Conservation (phyloP, 2,797 vertebrate genomes). For the Sandelia bainsii region DNA sequence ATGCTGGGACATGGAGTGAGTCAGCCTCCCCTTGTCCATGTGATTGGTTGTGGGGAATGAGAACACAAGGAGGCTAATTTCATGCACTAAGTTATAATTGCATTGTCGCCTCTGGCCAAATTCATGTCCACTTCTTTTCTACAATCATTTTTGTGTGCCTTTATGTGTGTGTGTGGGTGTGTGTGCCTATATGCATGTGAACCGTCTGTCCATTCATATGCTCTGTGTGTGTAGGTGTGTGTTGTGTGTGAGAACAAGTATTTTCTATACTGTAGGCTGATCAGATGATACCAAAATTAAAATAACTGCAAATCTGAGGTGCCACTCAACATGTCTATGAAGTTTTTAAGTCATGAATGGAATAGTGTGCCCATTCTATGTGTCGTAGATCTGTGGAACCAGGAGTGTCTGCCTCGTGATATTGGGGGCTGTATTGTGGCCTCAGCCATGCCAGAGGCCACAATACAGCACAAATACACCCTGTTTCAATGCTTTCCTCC, state of each 20-base stretch:
- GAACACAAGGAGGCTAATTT: conserved; percentile 95
- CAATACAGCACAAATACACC: conserved; percentile 81
- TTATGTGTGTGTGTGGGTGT: conserved; percentile 11
- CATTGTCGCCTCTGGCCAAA: conserved; percentile 90
- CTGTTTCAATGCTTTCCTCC: conserved; percentile 74
- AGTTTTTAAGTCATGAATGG: conserved; percentile 24
- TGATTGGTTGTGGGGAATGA: conserved; percentile 93
- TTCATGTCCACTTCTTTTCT: conserved; percentile 83
- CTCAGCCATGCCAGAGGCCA: conserved; percentile 78
- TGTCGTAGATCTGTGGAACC: conserved; percentile 48
- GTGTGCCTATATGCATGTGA: conserved; percentile 14
- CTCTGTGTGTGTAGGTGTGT: conserved; percentile 6
- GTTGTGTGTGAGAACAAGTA: not conserved
- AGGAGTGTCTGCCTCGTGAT: conserved; percentile 74
- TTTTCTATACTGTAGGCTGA: conserved; percentile 24
- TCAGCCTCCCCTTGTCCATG: conserved; percentile 87
- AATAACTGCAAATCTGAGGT: conserved; percentile 37
- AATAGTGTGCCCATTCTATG: conserved; percentile 69
- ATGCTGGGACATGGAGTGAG: conserved; percentile 56
- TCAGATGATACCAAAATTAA: conserved; percentile 49
- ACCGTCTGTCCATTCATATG: conserved; percentile 28
- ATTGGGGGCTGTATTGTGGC: conserved; percentile 69
- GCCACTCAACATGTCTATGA: conserved; percentile 30
- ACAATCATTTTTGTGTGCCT: conserved; percentile 33
- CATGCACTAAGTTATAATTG: conserved; percentile 93